These are phyloP conservation scores for Vireo altiloquus DNA, from an alignment of 2,113 vertebrate genomes.

Conservation along the genomic window DNA sequence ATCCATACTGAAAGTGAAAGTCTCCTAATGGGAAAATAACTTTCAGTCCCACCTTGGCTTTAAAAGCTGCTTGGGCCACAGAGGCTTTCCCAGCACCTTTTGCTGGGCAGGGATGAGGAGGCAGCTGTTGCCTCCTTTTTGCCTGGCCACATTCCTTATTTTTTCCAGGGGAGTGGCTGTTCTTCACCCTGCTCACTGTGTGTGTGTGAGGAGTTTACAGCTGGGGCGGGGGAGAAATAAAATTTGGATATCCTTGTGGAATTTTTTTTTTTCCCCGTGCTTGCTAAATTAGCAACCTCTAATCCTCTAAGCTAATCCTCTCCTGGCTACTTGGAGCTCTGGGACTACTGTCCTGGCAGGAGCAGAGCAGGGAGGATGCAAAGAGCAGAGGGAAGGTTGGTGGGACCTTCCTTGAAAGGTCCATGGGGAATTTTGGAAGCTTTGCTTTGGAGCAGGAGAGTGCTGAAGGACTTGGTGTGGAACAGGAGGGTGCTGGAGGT, in stretches of 20 bases:
- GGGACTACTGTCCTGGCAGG: not conserved
- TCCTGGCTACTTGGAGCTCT: not conserved
- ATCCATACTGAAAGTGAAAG: not conserved
- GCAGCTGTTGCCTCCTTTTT: not conserved
- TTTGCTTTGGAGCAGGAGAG: not conserved
- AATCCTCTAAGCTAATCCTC: not conserved
- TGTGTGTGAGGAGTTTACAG: not conserved
- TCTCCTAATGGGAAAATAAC: not conserved
- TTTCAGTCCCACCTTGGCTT: not conserved
- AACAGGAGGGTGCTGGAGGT: not conserved
- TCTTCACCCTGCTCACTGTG: accelerated
- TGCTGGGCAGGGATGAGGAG: not conserved
- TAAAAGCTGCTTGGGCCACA: not conserved
- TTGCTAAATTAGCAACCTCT: no score
- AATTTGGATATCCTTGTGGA: not conserved
- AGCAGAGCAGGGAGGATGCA: not conserved
- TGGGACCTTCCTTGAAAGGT: not conserved
- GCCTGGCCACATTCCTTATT: not conserved
- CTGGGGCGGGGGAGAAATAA: not conserved
- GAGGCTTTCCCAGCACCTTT: accelerated
- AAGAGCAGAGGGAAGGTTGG: not conserved
- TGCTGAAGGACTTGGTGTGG: not conserved
- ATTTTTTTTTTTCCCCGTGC: not conserved
- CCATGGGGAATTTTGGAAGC: not conserved
- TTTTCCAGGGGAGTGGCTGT: not conserved